Base-by-base conservation (phyloP, 2,113 vertebrate genomes). In the Halichoeres trimaculatus region DNA sequence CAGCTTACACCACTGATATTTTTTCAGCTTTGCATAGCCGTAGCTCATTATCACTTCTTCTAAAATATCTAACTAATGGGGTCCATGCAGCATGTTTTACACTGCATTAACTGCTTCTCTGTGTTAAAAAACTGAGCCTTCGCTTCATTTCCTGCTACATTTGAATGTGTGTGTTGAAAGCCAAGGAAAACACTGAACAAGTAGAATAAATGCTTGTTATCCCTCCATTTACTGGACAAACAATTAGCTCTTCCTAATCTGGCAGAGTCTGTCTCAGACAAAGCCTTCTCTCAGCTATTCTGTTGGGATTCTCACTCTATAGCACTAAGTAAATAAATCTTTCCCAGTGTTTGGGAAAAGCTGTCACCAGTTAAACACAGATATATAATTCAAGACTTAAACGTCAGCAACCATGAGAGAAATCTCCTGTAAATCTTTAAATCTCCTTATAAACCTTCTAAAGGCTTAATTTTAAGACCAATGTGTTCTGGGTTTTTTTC, bases 401-500 rank as follows among this genome's bases (percentile, higher is more conserved):
- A 59, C 20, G 34, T 26, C 22, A 11, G 35, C 23, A 34, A 50
- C 9, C 34, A 41, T 13, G n/a, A 11, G 12, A 45, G 19, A 50
- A 34, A 70, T 69, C 34, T 63, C 14, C 8, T 17, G 9, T 45
- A 47, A 74, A 52, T 74, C 45, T 52, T 63, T 54, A 47, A 52
- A 59, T 76, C 43, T 60, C 51, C n/a, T 26, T 19, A 35, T 23
- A 10, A 80, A 70, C 47, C 76, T 65, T 10, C 24, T 14, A 22
- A 53, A 60, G 23, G 34, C 36, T 53, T 47, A 2, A 11, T 68
- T 30, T 60, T 58, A 34, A 38, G 24, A 58, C 36, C 74, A 34
- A 54, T 48, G 19, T 58, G 34, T 48, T 64, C 66, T 53, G 10
- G 3, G n/a, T 30, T 24, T 53, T 23, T 30, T 22, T 54, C 20